Percentiles rank a stretch among this genome's conserved stretches.
Conservation (phyloP, 2,888 invertebrate species). For the Thysanoteuthis rhombus region DNA sequence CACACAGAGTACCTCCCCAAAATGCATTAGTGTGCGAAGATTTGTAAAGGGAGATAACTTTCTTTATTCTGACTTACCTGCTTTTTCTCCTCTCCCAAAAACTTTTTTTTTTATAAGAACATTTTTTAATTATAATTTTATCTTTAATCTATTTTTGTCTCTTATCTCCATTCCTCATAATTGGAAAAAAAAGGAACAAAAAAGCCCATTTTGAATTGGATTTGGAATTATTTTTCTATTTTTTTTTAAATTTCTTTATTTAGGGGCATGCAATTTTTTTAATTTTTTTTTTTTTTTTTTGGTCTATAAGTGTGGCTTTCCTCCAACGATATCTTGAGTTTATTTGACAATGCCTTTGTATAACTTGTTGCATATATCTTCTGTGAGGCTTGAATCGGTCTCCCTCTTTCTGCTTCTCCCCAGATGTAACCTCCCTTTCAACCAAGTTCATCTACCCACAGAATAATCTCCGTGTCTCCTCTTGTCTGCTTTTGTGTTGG, state of each 20-base stretch:
- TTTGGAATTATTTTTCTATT: conserved; percentile 12
- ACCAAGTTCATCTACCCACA: neutral
- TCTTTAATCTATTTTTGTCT: conserved; percentile 12
- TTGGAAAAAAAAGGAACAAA: neutral
- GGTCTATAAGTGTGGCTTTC: neutral
- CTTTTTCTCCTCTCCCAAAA: neutral
- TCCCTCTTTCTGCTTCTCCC: neutral
- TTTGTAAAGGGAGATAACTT: conserved; percentile 18
- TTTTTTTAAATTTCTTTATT: neutral
- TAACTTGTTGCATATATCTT: neutral
- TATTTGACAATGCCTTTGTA: neutral
- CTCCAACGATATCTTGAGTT: neutral
- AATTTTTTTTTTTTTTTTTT: neutral
- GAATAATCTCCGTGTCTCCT: neutral
- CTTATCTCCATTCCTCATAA: neutral
- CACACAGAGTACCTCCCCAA: conserved; percentile 12
- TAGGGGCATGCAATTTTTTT: conserved; percentile 1
- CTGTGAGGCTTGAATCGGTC: neutral
- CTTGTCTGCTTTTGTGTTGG: neutral
- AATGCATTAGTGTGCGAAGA: conserved; percentile 15
- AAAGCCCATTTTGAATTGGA: neutral
- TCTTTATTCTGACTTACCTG: neutral
- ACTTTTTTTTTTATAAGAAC: neutral
- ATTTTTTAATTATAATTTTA: conserved; percentile 12
- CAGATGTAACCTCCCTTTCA: neutral